These are phyloP conservation scores for Nemoura dubitans DNA, from an alignment of 2,888 invertebrate genomes.

Conservation along the genomic window DNA sequence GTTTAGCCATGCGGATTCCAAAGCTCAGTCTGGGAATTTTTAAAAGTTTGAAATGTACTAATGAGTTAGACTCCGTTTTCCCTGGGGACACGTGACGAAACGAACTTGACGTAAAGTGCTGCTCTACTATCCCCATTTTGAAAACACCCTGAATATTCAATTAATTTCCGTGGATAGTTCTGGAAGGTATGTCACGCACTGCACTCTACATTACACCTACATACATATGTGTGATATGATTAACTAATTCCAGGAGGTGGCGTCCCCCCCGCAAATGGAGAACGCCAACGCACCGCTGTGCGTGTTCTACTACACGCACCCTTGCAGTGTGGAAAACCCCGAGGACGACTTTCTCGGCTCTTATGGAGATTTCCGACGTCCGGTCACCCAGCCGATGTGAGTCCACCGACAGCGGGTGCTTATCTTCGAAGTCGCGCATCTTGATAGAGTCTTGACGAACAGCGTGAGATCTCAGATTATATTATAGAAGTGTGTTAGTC, in stretches of 20 bases:
- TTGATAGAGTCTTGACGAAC: neutral
- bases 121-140: neutral
- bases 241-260: neutral
- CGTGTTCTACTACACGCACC: conserved; percentile 67
- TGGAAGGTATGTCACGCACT: neutral
- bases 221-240: neutral
- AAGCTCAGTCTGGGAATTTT: too few relatives aligned
- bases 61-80: too few relatives aligned
- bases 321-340: conserved; percentile 61
- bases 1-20: too few relatives aligned
- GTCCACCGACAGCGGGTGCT: neutral
- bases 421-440: neutral
- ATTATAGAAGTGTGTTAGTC: neutral
- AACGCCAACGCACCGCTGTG: conserved; percentile 61
- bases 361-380: conserved; percentile 20
- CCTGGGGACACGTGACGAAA: too few relatives aligned
- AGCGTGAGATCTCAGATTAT: neutral
- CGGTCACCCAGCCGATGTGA: conserved; percentile 24
- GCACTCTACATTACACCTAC: neutral
- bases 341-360: conserved; percentile 22
- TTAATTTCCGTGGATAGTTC: neutral
- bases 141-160: neutral
- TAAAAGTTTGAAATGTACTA: too few relatives aligned
- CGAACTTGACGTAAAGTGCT: neutral
- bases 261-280: neutral